phyloP scores from a whole-genome alignment of 1,140 invertebrate genomes.

The Leptopilina boulardi region DNA sequence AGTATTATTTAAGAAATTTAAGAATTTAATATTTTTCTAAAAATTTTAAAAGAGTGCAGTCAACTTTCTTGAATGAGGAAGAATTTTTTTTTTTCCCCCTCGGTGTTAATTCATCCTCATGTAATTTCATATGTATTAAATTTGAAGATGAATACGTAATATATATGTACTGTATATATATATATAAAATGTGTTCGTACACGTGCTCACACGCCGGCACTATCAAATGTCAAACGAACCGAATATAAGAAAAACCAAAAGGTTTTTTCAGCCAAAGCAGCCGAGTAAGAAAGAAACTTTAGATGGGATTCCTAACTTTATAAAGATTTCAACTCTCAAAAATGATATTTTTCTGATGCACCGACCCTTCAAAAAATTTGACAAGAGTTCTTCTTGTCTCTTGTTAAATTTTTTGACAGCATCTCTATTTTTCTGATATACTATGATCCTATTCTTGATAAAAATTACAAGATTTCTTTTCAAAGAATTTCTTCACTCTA shows the following conservation, averaged over 20 bases:
- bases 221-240: slow-evolving; percentile 74
- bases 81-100: not conserved
- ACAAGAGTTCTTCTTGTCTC: not conserved
- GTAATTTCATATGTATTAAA: not conserved
- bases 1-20: too few species aligned
- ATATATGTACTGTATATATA: too few species aligned
- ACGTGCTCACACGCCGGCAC: slow-evolving; percentile 53
- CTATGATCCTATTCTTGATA: slow-evolving; percentile 4
- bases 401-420: slow-evolving; percentile 36
- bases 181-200: slow-evolving; percentile 36
- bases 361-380: not conserved
- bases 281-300: slow-evolving; percentile 52
- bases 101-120: not conserved
- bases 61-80: not conserved
- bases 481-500: not conserved
- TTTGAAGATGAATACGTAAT: not conserved
- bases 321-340: slow-evolving; percentile 32
- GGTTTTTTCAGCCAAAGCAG: slow-evolving; percentile 65
- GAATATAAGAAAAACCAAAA: slow-evolving; percentile 70
- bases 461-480: not conserved
- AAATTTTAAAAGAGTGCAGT: slow-evolving; percentile 41
- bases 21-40: too few species aligned
- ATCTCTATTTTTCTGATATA: too few species aligned
- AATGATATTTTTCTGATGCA: not conserved
- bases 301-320: slow-evolving; percentile 53